A percentile compares a stretch with the other conserved stretches of the same genome.
These are phyloP conservation scores for Isurus oxyrinchus DNA, from an alignment of 2,113 vertebrate species.

Conservation along the genomic window DNA sequence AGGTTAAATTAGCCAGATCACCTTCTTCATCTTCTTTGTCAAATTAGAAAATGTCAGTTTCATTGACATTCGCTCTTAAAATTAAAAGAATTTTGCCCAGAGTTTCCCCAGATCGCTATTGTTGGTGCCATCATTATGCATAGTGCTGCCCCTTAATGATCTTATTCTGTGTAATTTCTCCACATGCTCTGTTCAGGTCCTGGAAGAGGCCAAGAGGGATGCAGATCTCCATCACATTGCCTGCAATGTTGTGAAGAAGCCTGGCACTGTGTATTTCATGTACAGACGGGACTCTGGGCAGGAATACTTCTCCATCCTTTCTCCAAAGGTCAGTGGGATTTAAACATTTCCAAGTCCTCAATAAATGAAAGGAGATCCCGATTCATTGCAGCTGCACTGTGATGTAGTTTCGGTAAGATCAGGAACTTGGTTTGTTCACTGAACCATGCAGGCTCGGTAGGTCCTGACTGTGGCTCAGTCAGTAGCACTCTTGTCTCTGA, in stretches of 20 bases:
- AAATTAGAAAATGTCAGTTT: not conserved
- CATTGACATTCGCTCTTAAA: not conserved
- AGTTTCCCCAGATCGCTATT: not conserved
- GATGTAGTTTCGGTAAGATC: not conserved
- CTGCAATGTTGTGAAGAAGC: slow-evolving; percentile 91
- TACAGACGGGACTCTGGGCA: slow-evolving; percentile 81
- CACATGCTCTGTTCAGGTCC: slow-evolving; percentile 58
- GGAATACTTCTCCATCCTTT: slow-evolving; percentile 90
- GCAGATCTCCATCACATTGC: slow-evolving; percentile 82
- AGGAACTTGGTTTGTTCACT: not conserved
- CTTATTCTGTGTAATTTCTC: not conserved
- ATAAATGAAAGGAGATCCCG: not conserved
- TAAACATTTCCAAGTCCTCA: not conserved
- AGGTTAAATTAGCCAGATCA: not conserved
- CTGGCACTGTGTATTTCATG: slow-evolving; percentile 85
- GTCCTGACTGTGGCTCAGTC: not conserved
- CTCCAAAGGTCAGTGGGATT: slow-evolving; percentile 67
- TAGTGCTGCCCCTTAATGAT: not conserved
- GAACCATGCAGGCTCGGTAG: not conserved
- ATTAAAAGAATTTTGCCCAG: not conserved
- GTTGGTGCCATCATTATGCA: not conserved
- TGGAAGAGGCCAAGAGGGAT: slow-evolving; percentile 85
- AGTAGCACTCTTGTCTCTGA: not conserved
- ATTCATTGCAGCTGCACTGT: not conserved
- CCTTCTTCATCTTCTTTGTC: not conserved